Conservation (phyloP, 2,113 vertebrate species). For the Clupea harengus region DNA sequence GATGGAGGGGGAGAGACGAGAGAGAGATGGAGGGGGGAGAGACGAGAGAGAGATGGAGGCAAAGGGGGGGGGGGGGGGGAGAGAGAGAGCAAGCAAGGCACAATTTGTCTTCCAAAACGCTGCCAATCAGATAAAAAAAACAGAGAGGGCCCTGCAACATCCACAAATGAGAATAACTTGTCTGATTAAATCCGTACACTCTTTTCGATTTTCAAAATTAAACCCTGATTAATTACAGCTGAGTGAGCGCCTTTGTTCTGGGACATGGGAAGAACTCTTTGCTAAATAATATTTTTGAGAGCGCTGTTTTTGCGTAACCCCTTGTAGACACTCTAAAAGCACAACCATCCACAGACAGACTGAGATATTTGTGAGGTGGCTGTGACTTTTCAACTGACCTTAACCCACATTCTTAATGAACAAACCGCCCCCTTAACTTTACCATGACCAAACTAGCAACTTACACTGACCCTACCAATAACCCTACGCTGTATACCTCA, state of each 20-base stretch:
- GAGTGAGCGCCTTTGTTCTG: neutral
- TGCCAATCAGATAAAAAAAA: constrained; percentile 30
- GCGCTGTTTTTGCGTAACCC: neutral
- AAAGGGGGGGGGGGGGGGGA: neutral
- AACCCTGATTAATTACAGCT: constrained; percentile 26
- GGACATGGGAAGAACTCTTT: neutral
- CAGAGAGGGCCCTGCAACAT: constrained; percentile 13
- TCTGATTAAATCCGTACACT: constrained; percentile 31
- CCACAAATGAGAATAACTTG: constrained; percentile 29
- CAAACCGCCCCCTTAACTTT: neutral
- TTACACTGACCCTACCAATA: neutral
- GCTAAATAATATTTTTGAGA: constrained; percentile 1
- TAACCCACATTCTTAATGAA: neutral
- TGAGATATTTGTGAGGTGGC: neutral
- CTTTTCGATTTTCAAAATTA: constrained; percentile 14
- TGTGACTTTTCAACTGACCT: neutral
- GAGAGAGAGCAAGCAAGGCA: neutral
- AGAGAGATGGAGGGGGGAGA: neutral
- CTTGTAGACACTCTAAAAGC: neutral
- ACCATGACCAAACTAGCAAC: neutral
- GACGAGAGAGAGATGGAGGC: neutral
- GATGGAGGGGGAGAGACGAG: neutral
- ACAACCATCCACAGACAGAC: neutral
- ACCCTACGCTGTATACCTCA: no score
- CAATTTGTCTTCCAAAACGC: constrained; percentile 36